Percentiles rank a stretch among this genome's conserved stretches.
Conservation (phyloP, 2,797 vertebrate species). For the Poecilia wingei region DNA sequence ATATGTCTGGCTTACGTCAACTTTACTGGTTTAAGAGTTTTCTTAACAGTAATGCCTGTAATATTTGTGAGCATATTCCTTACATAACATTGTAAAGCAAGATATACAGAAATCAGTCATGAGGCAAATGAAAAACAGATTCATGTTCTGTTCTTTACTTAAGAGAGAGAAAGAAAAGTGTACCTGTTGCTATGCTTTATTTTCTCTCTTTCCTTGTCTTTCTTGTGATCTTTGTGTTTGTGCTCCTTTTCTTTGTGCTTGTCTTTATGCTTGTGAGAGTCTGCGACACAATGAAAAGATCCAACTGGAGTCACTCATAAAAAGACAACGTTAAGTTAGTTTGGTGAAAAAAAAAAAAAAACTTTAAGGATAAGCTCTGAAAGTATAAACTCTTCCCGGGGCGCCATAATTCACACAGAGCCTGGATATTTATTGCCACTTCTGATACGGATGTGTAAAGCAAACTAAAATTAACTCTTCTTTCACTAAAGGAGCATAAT, state of each 20-base stretch:
- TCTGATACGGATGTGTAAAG: neutral
- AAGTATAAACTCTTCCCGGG: neutral
- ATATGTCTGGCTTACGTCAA: constrained; percentile 21
- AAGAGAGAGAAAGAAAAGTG: neutral
- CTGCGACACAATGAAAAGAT: constrained; percentile 69
- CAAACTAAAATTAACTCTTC: neutral
- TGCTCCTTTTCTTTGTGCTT: constrained; percentile 97
- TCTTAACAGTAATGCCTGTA: neutral
- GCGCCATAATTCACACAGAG: neutral
- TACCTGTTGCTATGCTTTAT: constrained; percentile 93
- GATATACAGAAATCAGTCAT: neutral
- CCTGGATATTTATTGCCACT: neutral
- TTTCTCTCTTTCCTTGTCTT: constrained; percentile 93
- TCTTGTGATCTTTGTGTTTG: constrained; percentile 96
- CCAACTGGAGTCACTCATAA: constrained; percentile 1
- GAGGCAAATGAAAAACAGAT: neutral
- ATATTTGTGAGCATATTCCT: neutral
- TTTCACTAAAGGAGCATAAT: neutral
- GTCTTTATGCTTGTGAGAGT: constrained; percentile 95
- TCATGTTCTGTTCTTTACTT: neutral
- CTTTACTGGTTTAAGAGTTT: constrained; percentile 15
- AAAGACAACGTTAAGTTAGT: neutral
- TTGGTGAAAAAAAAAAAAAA: neutral
- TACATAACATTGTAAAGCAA: neutral
- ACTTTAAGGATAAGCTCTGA: neutral